Percentiles rank a stretch among this genome's conserved stretches.
phyloP scores from a whole-genome alignment of 2,888 invertebrate genomes.

The Epinotia brunnichana region DNA sequence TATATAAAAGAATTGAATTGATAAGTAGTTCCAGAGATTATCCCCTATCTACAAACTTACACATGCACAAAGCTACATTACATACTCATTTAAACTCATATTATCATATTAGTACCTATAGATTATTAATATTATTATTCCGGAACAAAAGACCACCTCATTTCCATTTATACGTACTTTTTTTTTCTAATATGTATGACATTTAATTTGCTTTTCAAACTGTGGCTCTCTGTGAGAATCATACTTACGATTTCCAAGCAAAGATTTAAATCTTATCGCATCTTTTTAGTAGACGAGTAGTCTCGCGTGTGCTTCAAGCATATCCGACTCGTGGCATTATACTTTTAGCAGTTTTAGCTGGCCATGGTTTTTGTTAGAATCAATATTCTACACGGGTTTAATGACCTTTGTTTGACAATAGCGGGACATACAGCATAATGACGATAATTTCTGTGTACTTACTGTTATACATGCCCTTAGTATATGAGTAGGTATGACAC shows the following conservation, averaged over 20 bases:
- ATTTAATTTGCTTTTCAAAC: not conserved
- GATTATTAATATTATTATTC: too few species aligned
- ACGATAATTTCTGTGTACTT: conserved; percentile 17
- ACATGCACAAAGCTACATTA: too few species aligned
- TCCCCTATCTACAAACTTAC: too few species aligned
- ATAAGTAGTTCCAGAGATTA: too few species aligned
- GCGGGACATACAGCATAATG: conserved; percentile 25
- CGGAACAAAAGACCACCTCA: too few species aligned
- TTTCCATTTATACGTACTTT: too few species aligned
- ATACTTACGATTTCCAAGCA: not conserved
- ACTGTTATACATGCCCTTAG: conserved; percentile 4
- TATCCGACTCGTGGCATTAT: conserved; percentile 14
- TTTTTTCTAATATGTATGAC: too few species aligned
- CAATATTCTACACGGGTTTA: conserved; percentile 20
- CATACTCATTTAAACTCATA: too few species aligned
- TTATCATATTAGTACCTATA: too few species aligned
- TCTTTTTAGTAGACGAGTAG: not conserved
- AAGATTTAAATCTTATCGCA: not conserved
- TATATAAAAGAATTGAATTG: too few species aligned
- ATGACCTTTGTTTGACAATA: conserved; percentile 34
- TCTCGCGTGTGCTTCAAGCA: conserved; percentile 9
- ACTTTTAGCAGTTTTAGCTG: conserved; percentile 6
- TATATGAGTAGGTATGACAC: not conserved
- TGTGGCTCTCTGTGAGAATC: not conserved
- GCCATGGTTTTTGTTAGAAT: conserved; percentile 21